Conservation (phyloP, 1,140 invertebrate species). For the Temnothorax longispinosus region DNA sequence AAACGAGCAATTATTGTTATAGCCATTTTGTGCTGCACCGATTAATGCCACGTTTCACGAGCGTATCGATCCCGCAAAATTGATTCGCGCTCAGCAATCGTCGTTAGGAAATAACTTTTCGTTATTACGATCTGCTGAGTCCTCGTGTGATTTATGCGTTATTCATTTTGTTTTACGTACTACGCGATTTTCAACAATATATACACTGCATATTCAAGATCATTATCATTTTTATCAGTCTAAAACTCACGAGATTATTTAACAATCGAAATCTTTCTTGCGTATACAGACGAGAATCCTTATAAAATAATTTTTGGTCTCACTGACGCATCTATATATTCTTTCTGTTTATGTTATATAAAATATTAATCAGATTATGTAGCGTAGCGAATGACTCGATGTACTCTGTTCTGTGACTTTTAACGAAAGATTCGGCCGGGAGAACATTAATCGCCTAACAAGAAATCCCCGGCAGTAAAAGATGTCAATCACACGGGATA, state of each 20-base stretch:
- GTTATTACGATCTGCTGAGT: conserved; percentile 58
- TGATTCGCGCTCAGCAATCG: conserved; percentile 53
- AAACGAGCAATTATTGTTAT: conserved; percentile 62
- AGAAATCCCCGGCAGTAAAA: conserved; percentile 11
- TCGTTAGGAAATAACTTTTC: conserved; percentile 59
- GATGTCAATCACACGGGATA: conserved; percentile 55
- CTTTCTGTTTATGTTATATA: not conserved
- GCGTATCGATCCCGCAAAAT: conserved; percentile 54
- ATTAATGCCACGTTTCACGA: conserved; percentile 57
- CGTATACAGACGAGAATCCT: not conserved
- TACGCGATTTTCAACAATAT: conserved; percentile 11
- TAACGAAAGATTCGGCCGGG: conserved; percentile 1
- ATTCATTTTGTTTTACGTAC: conserved; percentile 36
- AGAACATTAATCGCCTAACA: conserved; percentile 57
- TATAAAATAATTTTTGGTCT: not conserved
- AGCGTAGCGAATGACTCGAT: not conserved
- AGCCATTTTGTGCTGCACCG: conserved; percentile 57
- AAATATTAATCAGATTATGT: not conserved
- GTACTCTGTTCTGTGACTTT: not conserved
- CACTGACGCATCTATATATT: not conserved
- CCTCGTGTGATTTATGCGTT: conserved; percentile 50
- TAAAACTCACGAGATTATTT: not conserved
- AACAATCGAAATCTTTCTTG: not conserved
- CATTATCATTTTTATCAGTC: not conserved
- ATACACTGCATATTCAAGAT: not conserved